phyloP scores from a whole-genome alignment of 2,113 vertebrate genomes.

The Malurus melanocephalus region DNA sequence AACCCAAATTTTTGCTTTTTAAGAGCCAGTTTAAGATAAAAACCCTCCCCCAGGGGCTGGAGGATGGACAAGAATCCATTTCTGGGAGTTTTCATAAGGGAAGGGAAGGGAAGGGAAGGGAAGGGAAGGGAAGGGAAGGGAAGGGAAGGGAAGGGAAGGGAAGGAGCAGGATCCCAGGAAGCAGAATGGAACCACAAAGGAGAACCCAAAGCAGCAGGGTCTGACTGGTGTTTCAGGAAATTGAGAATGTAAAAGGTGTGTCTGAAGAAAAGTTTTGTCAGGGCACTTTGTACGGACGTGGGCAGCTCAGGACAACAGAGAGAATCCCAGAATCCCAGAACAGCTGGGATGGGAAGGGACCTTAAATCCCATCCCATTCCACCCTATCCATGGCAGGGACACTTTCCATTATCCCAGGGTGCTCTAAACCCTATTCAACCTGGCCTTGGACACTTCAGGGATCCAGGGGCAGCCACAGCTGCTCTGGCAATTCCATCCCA shows the following conservation, averaged over 20 bases:
- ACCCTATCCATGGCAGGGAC: neutral
- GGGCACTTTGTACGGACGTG: neutral
- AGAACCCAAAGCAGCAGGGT: neutral
- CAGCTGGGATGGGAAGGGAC: fast-evolving
- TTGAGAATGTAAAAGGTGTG: neutral
- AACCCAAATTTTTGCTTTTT: neutral
- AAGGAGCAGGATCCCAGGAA: neutral
- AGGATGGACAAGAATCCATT: neutral
- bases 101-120: neutral
- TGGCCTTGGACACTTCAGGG: neutral
- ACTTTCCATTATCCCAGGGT: fast-evolving
- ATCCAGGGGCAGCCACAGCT: neutral
- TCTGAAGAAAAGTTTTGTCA: neutral
- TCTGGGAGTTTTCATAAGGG: neutral
- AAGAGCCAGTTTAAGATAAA: neutral
- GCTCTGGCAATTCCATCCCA: fast-evolving
- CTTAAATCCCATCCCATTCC: fast-evolving
- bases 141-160: neutral
- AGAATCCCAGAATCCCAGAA: neutral
- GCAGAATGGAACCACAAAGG: neutral
- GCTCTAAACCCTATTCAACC: neutral
- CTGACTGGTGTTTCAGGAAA: fast-evolving
- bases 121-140: too few species aligned
- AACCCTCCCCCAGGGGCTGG: neutral
- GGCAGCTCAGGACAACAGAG: neutral